phyloP scores from a whole-genome alignment of 2,113 vertebrate species.

The Microtus ochrogaster region DNA sequence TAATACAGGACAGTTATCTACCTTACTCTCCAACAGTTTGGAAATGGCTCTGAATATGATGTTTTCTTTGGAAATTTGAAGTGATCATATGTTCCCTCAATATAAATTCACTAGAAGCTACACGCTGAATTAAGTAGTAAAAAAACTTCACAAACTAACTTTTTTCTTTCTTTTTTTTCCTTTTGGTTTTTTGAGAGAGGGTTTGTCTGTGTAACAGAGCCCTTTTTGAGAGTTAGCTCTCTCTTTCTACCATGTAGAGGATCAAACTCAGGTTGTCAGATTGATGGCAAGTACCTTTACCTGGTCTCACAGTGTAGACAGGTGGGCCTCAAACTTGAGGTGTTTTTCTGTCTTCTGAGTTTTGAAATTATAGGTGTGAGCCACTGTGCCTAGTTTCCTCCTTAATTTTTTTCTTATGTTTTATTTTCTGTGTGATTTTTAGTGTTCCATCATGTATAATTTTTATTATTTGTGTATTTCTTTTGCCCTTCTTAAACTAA shows the following conservation, averaged over 20 bases:
- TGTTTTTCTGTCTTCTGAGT: too few relatives aligned
- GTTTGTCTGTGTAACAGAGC: not conserved
- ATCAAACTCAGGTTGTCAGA: too few relatives aligned
- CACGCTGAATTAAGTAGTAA: not conserved
- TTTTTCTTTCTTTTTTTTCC: too few relatives aligned
- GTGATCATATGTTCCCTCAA: not conserved
- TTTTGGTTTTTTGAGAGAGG: not conserved
- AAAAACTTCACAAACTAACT: not conserved
- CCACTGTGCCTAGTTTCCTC: not conserved
- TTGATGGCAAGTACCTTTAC: not conserved
- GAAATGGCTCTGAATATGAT: conserved; percentile 35
- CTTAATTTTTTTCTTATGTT: not conserved
- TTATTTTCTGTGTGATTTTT: not conserved
- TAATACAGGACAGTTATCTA: not conserved
- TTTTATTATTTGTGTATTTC: not conserved
- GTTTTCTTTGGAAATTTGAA: conserved; percentile 3
- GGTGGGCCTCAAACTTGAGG: too few relatives aligned
- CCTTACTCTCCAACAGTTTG: not conserved
- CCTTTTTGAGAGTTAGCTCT: not conserved
- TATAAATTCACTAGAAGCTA: conserved; percentile 48
- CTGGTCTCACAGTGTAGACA: not conserved
- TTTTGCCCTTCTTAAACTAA: not conserved
- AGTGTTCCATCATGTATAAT: not conserved
- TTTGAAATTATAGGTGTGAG: not conserved
- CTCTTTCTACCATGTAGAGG: not conserved